Evolutionary conservation across 2,113 vertebrate species (phyloP).

Genomic region (Melospiza georgiana): DNA sequence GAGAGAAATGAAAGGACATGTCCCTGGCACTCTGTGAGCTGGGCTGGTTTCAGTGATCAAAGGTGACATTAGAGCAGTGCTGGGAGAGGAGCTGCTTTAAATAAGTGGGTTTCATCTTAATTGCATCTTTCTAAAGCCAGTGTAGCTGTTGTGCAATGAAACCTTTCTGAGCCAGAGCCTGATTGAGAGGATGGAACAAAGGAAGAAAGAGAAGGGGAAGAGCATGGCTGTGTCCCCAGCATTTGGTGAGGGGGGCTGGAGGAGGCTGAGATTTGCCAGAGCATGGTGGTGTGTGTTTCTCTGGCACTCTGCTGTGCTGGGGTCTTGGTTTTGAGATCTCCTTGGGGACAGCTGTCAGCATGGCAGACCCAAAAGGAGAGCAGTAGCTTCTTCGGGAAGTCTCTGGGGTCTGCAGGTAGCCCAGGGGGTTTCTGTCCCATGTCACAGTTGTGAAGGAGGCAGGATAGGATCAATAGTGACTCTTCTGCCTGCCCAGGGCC

Average conservation of each 20-base stretch:
- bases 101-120: conserved; percentile 49
- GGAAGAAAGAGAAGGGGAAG: neutral
- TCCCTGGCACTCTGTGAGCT: conserved; percentile 3
- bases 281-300: accelerated
- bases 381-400: neutral
- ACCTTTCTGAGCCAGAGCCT: neutral
- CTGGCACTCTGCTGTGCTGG: neutral
- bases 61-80: neutral
- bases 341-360: neutral
- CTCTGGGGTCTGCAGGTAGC: neutral
- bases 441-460: neutral
- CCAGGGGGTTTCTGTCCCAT: neutral
- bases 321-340: neutral
- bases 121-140: conserved; percentile 35
- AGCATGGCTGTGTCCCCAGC: accelerated
- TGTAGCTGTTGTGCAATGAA: neutral
- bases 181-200: neutral
- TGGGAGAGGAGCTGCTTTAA: conserved; percentile 32
- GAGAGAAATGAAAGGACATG: neutral
- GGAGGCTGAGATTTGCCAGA: neutral
- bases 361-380: neutral
- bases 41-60: conserved; percentile 43
- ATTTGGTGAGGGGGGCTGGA: neutral
- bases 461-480: neutral
- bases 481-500: neutral